These are phyloP conservation scores for Diachasma alloeum DNA, from an alignment of 1,140 invertebrate species.

Conservation along the genomic window DNA sequence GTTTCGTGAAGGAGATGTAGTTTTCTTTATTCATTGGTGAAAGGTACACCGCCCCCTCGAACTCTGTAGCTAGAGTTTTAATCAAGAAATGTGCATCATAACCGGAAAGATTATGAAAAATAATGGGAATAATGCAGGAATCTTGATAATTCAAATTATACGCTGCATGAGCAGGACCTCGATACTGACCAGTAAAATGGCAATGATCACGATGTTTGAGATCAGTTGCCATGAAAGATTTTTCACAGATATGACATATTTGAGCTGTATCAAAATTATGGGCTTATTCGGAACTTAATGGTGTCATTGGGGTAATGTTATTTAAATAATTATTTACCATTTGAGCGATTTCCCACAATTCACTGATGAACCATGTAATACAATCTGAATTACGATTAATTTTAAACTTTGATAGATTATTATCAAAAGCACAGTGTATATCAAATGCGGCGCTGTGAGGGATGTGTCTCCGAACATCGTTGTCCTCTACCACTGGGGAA, in stretches of 20 bases:
- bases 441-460: slow-evolving; percentile 50
- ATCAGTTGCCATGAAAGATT: neutral
- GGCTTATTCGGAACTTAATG: neutral
- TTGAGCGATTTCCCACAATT: neutral
- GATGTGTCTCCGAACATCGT: slow-evolving; percentile 39
- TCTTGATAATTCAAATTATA: slow-evolving; percentile 54
- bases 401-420: slow-evolving; percentile 36
- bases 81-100: slow-evolving; percentile 45
- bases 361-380: neutral
- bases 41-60: slow-evolving; percentile 24
- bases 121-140: slow-evolving; percentile 36
- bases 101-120: slow-evolving; percentile 51
- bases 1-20: slow-evolving; percentile 40
- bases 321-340: neutral
- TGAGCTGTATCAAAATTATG: too few species aligned
- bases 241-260: too few species aligned
- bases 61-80: slow-evolving; percentile 17
- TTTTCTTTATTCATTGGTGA: slow-evolving; percentile 40
- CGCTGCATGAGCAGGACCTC: slow-evolving; percentile 46
- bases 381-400: neutral
- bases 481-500: neutral
- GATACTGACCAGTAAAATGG: slow-evolving; percentile 49
- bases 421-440: slow-evolving; percentile 47
- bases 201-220: slow-evolving; percentile 42
- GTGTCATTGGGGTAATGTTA: neutral